A percentile compares a stretch with the other conserved stretches of the same genome.
These are phyloP conservation scores for Silurus lanzhouensis DNA, from an alignment of 2,797 vertebrate species.

Conservation along the genomic window DNA sequence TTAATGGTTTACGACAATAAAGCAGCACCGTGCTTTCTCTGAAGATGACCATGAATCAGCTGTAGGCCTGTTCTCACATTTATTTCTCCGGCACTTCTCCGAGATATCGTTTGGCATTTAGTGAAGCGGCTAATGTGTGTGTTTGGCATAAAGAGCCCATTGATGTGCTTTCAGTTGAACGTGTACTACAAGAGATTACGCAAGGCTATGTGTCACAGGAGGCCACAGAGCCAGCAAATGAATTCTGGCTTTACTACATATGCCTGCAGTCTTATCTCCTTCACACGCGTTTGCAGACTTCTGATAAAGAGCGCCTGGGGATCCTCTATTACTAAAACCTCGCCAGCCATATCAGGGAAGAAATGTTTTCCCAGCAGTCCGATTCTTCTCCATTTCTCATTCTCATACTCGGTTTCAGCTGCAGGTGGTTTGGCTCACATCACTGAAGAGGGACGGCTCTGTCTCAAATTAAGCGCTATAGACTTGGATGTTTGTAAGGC, in stretches of 20 bases:
- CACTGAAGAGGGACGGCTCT: not conserved
- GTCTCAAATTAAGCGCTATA: not conserved
- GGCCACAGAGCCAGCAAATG: slow-evolving; percentile 56
- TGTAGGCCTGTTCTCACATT: not conserved
- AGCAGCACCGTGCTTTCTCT: slow-evolving; percentile 7
- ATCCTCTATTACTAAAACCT: slow-evolving; percentile 69
- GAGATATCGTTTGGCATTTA: slow-evolving; percentile 61
- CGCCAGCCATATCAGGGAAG: slow-evolving; percentile 43
- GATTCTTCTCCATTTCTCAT: slow-evolving; percentile 35
- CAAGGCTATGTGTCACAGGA: slow-evolving; percentile 70
- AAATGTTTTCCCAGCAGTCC: slow-evolving; percentile 27
- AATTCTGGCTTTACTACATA: slow-evolving; percentile 56
- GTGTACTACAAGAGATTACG: slow-evolving; percentile 77
- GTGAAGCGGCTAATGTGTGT: slow-evolving; percentile 65
- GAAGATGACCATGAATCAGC: slow-evolving; percentile 26
- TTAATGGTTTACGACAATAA: slow-evolving; percentile 10
- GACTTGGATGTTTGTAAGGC: not conserved
- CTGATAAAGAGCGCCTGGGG: slow-evolving; percentile 74
- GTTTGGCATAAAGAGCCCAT: slow-evolving; percentile 71
- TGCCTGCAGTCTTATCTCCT: slow-evolving; percentile 70
- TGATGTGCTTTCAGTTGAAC: slow-evolving; percentile 69
- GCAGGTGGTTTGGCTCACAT: slow-evolving; percentile 20
- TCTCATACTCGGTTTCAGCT: slow-evolving; percentile 9
- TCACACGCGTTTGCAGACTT: slow-evolving; percentile 63
- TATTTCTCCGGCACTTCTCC: slow-evolving; percentile 35